Percentiles rank a stretch among this genome's conserved stretches.
phyloP scores from a whole-genome alignment of 2,888 invertebrate species.

The Drosophila engyochracea region DNA sequence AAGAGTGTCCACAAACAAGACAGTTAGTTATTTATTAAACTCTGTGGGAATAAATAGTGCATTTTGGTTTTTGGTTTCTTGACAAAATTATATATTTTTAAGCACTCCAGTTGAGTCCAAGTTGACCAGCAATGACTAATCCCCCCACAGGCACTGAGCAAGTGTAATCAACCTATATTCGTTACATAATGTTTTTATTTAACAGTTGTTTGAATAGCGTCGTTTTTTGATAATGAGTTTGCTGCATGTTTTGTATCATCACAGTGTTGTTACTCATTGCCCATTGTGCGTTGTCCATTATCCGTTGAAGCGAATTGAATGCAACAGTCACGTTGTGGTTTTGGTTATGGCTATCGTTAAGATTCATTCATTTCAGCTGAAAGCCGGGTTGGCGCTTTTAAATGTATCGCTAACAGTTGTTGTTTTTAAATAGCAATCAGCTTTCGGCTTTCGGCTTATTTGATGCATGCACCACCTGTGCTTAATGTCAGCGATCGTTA shows the following conservation, averaged over 20 bases:
- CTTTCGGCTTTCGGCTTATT: not conserved
- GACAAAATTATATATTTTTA: not conserved
- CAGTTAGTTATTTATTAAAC: constrained; percentile 13
- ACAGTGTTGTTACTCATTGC: constrained; percentile 5
- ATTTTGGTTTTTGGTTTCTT: not conserved
- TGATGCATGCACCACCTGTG: not conserved
- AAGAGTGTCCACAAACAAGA: constrained; percentile 14
- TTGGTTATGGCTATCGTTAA: not conserved
- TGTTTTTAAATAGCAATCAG: constrained; percentile 26
- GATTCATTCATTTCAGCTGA: constrained; percentile 33
- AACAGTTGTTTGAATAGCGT: constrained; percentile 31
- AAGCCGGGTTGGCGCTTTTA: constrained; percentile 18
- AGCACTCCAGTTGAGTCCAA: not conserved
- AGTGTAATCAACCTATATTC: not conserved
- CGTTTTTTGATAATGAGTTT: not conserved
- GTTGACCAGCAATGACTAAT: constrained; percentile 6
- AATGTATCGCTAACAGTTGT: constrained; percentile 7
- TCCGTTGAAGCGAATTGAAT: not conserved
- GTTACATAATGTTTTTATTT: not conserved
- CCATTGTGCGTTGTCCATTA: not conserved
- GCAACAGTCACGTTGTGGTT: constrained; percentile 13
- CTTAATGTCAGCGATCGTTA: constrained; percentile 7
- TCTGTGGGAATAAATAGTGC: constrained; percentile 1
- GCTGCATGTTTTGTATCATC: constrained; percentile 6
- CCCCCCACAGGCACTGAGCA: not conserved